Conservation (phyloP, 2,113 vertebrate genomes). For the Sterrhoptilus dennistouni region DNA sequence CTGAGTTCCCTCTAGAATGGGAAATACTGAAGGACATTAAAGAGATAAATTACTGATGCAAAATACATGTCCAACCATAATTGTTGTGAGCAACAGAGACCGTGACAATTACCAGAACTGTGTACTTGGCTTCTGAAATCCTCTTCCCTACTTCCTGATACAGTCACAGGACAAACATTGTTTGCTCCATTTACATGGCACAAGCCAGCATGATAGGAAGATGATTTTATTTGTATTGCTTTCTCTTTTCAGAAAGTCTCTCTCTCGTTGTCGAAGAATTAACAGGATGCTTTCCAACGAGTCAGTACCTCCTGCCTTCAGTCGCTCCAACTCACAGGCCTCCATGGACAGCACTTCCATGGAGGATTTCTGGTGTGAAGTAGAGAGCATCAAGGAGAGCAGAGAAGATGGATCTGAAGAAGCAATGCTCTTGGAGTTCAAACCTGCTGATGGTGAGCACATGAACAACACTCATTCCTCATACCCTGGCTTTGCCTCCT, state of each 20-base stretch:
- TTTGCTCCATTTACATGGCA: background rate
- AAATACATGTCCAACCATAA: background rate
- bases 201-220: background rate
- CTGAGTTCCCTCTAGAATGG: background rate
- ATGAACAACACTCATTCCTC: background rate
- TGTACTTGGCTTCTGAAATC: background rate
- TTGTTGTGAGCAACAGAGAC: background rate
- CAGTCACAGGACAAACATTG: background rate
- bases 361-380: slow-evolving; percentile 89
- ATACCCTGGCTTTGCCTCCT: background rate
- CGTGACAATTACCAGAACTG: background rate
- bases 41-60: background rate
- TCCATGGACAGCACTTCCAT: slow-evolving; percentile 82
- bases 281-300: slow-evolving; percentile 84
- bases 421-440: slow-evolving; percentile 69
- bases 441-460: slow-evolving; percentile 79
- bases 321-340: slow-evolving; percentile 76
- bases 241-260: slow-evolving; percentile 75
- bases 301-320: slow-evolving; percentile 69
- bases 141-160: background rate
- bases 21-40: background rate
- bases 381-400: slow-evolving; percentile 82
- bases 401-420: slow-evolving; percentile 70
- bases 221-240: background rate
- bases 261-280: slow-evolving; percentile 73